These are phyloP conservation scores for Catharus bicknelli DNA, from an alignment of 2,113 vertebrate genomes.

Conservation along the genomic window DNA sequence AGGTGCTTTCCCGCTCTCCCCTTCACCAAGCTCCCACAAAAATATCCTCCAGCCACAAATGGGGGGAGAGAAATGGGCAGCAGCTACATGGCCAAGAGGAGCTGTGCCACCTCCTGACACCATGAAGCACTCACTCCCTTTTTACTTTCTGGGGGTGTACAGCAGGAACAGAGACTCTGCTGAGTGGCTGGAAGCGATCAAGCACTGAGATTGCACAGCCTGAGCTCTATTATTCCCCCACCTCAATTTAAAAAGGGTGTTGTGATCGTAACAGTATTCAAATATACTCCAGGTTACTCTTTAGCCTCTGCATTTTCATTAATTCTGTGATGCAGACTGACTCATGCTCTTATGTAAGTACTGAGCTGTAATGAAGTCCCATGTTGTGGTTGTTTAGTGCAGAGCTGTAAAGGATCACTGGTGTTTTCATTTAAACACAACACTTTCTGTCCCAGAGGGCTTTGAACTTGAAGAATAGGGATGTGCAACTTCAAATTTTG, in stretches of 20 bases:
- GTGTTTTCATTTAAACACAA: background rate
- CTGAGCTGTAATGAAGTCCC: background rate
- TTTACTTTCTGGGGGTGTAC: background rate
- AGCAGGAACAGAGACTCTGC: background rate
- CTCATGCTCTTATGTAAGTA: background rate
- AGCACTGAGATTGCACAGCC: background rate
- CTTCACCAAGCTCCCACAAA: background rate
- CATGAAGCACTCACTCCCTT: accelerated
- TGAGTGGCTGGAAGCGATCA: background rate
- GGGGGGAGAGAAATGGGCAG: background rate
- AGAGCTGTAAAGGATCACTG: background rate
- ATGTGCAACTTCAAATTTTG: background rate
- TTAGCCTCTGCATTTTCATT: background rate
- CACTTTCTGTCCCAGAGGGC: background rate
- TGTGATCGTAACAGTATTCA: background rate
- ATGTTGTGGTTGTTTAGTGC: background rate
- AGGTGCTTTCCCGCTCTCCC: background rate
- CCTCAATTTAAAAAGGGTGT: background rate
- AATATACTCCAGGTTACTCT: background rate
- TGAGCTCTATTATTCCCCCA: background rate
- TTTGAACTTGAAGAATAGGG: background rate
- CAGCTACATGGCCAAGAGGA: background rate
- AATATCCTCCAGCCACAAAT: background rate
- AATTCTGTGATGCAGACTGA: background rate
- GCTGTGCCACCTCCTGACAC: background rate